A percentile compares a stretch with the other conserved stretches of the same genome.
Evolutionary conservation across 2,113 vertebrate species (phyloP).

Genomic region (Ursus arctos): DNA sequence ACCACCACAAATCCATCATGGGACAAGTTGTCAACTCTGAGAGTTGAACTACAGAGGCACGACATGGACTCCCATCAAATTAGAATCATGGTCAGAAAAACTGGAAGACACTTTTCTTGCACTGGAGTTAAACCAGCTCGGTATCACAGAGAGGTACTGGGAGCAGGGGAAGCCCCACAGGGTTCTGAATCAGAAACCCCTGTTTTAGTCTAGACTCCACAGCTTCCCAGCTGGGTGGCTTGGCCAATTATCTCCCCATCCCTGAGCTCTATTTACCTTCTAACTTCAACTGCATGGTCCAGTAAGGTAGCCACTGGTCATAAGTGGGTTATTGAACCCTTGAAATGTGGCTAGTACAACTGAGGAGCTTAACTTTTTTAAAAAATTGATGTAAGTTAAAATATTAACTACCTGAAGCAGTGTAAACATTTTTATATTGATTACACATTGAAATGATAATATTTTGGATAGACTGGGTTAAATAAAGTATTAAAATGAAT

Average conservation of each 20-base stretch:
- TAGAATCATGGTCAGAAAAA: background rate
- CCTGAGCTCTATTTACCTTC: background rate
- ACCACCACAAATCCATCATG: background rate
- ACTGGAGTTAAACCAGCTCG: background rate
- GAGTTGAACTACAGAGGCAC: background rate
- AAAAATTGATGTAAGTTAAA: slow-evolving; percentile 47
- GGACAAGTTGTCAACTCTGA: background rate
- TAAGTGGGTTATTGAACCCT: background rate
- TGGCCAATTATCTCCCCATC: background rate
- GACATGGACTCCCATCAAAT: background rate
- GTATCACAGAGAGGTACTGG: background rate
- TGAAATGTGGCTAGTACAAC: background rate
- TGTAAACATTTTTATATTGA: background rate
- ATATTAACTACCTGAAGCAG: background rate
- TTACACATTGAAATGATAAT: background rate
- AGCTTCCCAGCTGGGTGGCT: background rate
- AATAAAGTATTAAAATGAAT: slow-evolving; percentile 17
- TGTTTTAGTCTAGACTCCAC: background rate
- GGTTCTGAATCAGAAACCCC: background rate
- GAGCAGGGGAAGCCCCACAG: too few species aligned
- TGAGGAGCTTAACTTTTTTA: background rate
- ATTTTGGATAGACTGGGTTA: background rate
- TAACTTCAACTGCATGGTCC: background rate
- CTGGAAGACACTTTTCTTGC: background rate
- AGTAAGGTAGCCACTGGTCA: rapidly evolving